Conservation (phyloP, 2,888 invertebrate genomes). For the Tenthredo livida region DNA sequence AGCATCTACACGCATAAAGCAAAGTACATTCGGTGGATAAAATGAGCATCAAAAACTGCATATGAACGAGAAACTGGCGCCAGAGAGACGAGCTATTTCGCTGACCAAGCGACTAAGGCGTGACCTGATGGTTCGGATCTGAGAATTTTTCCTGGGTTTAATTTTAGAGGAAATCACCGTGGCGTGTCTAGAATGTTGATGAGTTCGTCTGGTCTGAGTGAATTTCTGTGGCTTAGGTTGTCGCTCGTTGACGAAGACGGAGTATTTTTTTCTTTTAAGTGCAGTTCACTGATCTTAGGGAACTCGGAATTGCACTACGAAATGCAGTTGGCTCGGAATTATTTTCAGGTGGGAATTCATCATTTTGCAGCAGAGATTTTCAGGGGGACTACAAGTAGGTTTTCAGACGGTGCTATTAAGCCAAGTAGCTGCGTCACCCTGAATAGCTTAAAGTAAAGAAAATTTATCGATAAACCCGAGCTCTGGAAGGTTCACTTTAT, state of each 20-base stretch:
- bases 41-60: constrained; percentile 18
- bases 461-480: constrained; percentile 20
- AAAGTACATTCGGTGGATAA: background rate
- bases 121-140: background rate
- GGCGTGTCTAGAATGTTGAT: constrained; percentile 38
- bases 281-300: constrained; percentile 7
- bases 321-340: background rate
- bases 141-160: constrained; percentile 21
- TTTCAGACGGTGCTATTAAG: background rate
- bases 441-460: background rate
- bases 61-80: constrained; percentile 4
- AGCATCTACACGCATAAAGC: background rate
- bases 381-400: background rate
- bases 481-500: background rate
- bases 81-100: constrained; percentile 25
- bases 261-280: background rate
- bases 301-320: background rate
- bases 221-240: background rate
- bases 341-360: constrained; percentile 6
- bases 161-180: constrained; percentile 24
- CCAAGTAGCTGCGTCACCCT: constrained; percentile 4
- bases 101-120: background rate
- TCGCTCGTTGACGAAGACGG: background rate
- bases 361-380: background rate
- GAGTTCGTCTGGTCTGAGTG: constrained; percentile 19